Conservation (phyloP, 2,888 invertebrate genomes). For the Dicycla oo region DNA sequence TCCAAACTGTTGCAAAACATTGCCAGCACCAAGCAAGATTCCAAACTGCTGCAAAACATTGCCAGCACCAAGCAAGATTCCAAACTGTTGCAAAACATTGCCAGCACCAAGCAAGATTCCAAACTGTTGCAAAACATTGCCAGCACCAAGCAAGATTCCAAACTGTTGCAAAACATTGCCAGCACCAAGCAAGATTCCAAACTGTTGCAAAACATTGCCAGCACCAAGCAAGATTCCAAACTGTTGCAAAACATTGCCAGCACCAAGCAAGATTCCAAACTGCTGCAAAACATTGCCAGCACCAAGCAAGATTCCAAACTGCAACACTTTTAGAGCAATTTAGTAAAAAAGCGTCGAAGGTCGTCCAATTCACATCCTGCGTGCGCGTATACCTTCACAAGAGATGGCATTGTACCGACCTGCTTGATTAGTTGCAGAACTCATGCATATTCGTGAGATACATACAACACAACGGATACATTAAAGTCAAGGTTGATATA, state of each 20-base stretch:
- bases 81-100: background rate
- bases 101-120: too few species aligned
- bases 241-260: too few species aligned
- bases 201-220: too few species aligned
- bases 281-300: too few species aligned
- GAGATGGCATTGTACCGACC: background rate
- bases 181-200: background rate
- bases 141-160: background rate
- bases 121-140: background rate
- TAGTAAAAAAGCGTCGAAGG: slow-evolving; percentile 1
- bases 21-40: too few species aligned
- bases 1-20: background rate
- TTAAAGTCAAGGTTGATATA: slow-evolving; percentile 9
- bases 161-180: background rate
- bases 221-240: background rate
- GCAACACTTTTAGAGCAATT: slow-evolving; percentile 10
- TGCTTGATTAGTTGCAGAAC: background rate
- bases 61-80: too few species aligned
- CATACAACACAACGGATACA: background rate
- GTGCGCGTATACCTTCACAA: slow-evolving; percentile 33
- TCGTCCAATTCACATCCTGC: slow-evolving; percentile 45
- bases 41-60: background rate
- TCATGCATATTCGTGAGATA: background rate
- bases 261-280: background rate
- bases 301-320: background rate